Evolutionary conservation across 92 coral and sea anemone genomes (phyloP).

Genomic region (Parazoanthus swiftii): DNA sequence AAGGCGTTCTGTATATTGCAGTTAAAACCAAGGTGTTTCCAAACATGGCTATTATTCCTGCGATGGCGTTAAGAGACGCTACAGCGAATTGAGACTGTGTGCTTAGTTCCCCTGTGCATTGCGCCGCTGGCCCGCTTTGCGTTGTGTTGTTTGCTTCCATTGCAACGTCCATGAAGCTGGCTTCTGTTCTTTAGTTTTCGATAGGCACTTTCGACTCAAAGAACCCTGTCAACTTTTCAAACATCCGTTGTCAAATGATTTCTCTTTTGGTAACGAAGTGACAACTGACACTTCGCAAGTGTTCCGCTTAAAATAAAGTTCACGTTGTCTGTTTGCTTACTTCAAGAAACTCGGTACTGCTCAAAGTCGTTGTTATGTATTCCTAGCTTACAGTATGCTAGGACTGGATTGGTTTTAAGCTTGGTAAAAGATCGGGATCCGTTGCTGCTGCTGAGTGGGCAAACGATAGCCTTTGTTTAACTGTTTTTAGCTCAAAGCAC

Average conservation of each 20-base stretch:
- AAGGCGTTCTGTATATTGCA: conserved; percentile 53
- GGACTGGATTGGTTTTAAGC: neutral
- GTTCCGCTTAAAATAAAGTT: neutral
- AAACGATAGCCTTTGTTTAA: neutral
- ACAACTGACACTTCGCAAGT: neutral
- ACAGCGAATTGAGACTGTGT: neutral
- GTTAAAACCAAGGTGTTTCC: conserved; percentile 56
- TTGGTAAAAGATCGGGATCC: too few species aligned
- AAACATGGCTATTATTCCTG: conserved; percentile 50
- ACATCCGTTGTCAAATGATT: neutral
- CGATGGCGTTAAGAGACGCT: conserved; percentile 25
- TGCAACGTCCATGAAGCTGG: neutral
- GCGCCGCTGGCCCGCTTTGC: neutral
- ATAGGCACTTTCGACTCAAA: neutral
- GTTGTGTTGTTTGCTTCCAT: conserved; percentile 22
- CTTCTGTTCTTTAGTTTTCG: neutral
- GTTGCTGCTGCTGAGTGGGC: neutral
- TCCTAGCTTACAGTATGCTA: neutral
- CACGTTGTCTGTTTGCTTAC: neutral
- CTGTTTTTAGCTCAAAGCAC: neutral
- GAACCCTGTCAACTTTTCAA: neutral
- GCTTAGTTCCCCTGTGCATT: conserved; percentile 17
- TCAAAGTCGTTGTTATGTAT: neutral
- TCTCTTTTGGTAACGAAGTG: neutral
- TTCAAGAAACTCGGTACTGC: neutral